Base-by-base conservation (phyloP, 1,140 invertebrate genomes). In the Drosophila insularis region DNA sequence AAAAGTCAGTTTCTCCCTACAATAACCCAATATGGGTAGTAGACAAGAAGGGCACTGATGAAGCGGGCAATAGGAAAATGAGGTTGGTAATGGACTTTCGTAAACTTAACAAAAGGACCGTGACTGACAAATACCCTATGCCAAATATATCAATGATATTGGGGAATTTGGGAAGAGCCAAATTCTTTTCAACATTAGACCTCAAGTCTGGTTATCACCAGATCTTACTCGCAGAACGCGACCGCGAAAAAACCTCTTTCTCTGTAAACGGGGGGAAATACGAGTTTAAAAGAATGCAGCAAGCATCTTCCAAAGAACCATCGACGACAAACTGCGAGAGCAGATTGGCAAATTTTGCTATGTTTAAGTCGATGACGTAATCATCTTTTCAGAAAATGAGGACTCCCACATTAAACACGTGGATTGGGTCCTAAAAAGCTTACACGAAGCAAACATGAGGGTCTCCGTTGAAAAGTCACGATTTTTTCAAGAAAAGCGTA, bases 161-260 rank as follows among this genome's bases (percentile, higher is more conserved):
- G 27, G 63, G 21, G 50, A 64, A 55, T 23, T 55, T 64, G 32
- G 62, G 23, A 10, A 23, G 27, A 23, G 54, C 54, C 54, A 46
- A 50, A 35, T 17, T 58, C n/a, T 70, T 63, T 23, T 43, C 68
- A 4, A 70, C 55, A 4, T 37, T 69, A 1, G 60, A 56, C 40
- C 32, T 64, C 7, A 70, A 60, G 31, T 63, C 61, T 11, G 68
- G 62, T 8, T n/a, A n/a, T n/a, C n/a, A n/a, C 40, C 61, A 70
- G 43, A 19, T 60, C 21, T 23, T 27, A 23, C 14, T 65, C 7
- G 55, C 56, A 10, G 56, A 65, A 55, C 14, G 23, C 2, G 55
- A 60, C 53, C 21, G 14, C 11, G 11, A 19, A 60, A 43, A 40
- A 43, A 43, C n/a, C 40, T 43, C 40, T 43, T 55, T 40, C 13